Base-by-base conservation (phyloP, 2,888 invertebrate species). In the Criorhina ranunculi region DNA sequence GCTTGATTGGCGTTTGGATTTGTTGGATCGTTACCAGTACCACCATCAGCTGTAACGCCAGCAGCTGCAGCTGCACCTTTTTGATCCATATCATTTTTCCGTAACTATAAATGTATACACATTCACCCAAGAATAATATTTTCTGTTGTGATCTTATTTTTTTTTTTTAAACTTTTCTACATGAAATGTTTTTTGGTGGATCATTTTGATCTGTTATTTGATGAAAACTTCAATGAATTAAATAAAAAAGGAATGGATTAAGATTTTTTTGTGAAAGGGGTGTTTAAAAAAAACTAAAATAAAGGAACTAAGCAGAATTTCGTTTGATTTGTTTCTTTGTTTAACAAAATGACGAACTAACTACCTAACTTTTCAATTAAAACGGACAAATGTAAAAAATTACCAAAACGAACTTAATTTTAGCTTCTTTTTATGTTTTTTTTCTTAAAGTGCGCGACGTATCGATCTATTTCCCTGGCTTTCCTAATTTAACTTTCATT, bases 71-170 rank as follows among this genome's bases (percentile, higher is more conserved):
- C 86, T 57, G 85, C 87, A 85, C 86, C 87, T 80, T 87, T 72
- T 67, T 76, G 78, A 60, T 88, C 88, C 49, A 88, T 88, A 77
- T 90, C 89, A 83, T 87, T 88, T 89, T 90, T 91, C 88, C 90
- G 90, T 86, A 91, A 89, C 91, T 91, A 83, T 69, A 86, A 86
- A 75, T 86, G 66, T 64, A 67, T 73, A 75, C 51, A 79, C 85
- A 75, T 86, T 80, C 66, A 86, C 66, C 80, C 80, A 80, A 80
- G 75, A 77, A 83, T 51, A 67, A 17, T 51, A 66, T 35, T 66
- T 59, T 33, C 19, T 49, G 17, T 49, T 64, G 33, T 64, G 31
- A 57, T 57, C 37, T 77, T 77, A n/a, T 70, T 44, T 64, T 49
- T 37, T 69, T 77, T 70, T 60, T 46, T 46, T 67, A 40, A 35